Evolutionary conservation across 2,113 vertebrate genomes (phyloP), one percentile per base, ranked within the genome.

Genomic region (Ailurus styani): DNA sequence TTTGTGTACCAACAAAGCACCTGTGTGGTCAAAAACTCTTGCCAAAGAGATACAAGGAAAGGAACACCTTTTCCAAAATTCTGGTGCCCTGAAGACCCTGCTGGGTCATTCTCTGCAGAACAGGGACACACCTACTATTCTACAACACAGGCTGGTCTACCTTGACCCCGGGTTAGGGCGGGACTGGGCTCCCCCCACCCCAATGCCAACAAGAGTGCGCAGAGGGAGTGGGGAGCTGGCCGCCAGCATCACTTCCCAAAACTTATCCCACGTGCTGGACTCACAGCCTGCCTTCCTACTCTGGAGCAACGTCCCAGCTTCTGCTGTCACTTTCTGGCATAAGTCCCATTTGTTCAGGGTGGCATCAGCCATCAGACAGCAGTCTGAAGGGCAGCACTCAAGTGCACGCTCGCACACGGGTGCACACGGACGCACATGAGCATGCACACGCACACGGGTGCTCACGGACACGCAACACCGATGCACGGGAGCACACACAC

Each of bases 381-480:
- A 68, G 66, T 8, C n/a, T 20, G 27, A n/a, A 68, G 8, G 66
- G 34, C 34, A n/a, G 64, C 34, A n/a, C 7, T 7, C 17, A 9
- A 68, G 34, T 18, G 64, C 40, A 45, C 3, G 12, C 42, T 27
- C 7, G 3, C 25, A 17, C 7, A 45, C 3, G 6, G 70, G 72
- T 7, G 13, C 72, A 45, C 6, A 1, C 0, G 20, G 72, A 75
- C 0, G 10, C 70, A 27, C 70, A 37, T 2, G 8, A 37, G 68
- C 34, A 10, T 7, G 1, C 34, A 21, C 60, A 62, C 18, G 18
- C 18, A 5, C 60, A 14, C 60, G 31, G 27, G 11, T 20, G 60
- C 60, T 29, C 60, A 29, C 11, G n/a, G n/a, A n/a, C n/a, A n/a
- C n/a, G n/a, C n/a, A n/a, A n/a, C n/a, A n/a, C n/a, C n/a, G n/a